Evolutionary conservation across 2,888 invertebrate genomes (phyloP).

Genomic region (Drosophila kanekoi): DNA sequence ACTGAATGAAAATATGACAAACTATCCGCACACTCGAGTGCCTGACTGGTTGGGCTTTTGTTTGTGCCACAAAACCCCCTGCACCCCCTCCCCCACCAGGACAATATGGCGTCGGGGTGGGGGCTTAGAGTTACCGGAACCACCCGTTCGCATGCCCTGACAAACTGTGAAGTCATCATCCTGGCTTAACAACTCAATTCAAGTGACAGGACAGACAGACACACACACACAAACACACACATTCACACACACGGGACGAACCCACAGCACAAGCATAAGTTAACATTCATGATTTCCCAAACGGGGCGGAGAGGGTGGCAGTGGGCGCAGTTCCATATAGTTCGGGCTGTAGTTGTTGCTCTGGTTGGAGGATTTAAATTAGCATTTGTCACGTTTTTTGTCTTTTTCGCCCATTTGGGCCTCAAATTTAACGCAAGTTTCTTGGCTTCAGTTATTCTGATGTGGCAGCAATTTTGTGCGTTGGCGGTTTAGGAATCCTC

Average conservation of each 20-base stretch:
- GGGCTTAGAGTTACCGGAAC: constrained; percentile 34
- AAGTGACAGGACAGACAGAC: constrained; percentile 55
- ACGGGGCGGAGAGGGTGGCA: constrained; percentile 25
- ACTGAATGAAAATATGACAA: constrained; percentile 61
- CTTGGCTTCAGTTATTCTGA: constrained; percentile 44
- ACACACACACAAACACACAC: constrained; percentile 15
- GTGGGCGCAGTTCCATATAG: constrained; percentile 30
- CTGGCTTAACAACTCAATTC: constrained; percentile 81
- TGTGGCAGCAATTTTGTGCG: constrained; percentile 61
- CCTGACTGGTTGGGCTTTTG: constrained; percentile 37
- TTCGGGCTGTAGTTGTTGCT: constrained; percentile 43
- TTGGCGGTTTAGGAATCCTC: constrained; percentile 39
- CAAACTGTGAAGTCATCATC: constrained; percentile 82
- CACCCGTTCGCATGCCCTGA: constrained; percentile 66
- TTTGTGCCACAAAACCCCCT: constrained; percentile 21
- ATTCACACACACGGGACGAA: not conserved
- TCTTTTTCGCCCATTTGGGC: constrained; percentile 38
- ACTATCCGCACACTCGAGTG: constrained; percentile 62
- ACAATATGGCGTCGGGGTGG: constrained; percentile 34
- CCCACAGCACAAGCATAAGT: constrained; percentile 63
- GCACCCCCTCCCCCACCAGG: not conserved
- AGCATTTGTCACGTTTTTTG: constrained; percentile 81
- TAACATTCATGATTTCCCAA: constrained; percentile 71
- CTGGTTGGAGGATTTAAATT: constrained; percentile 79
- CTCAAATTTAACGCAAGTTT: constrained; percentile 76